Evolutionary conservation across 2,797 vertebrate genomes (phyloP), one percentile per base, ranked within the genome.

Genomic region (Orientallactaga sibirica): DNA sequence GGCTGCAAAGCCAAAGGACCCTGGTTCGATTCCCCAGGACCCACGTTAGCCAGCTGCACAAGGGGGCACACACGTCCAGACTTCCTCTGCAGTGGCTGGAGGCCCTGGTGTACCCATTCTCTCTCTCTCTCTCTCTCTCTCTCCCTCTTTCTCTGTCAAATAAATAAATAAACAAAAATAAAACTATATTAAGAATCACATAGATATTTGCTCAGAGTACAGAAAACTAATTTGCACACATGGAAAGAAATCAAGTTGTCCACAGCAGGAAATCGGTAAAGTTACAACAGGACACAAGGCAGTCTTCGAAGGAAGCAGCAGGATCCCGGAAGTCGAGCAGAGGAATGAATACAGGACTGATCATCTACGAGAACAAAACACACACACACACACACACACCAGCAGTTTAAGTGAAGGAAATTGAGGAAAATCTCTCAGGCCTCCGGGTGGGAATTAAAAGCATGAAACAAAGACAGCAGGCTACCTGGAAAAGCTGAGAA

Each of bases 361-460:
- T 55, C 25, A 86, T 41, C 24, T 43, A 52, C 22, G n/a, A 67
- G 55, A 41, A 86, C 67, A 94, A 89, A 3, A 70, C 75, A 7
- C 62, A 58, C 71, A 43, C 73, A 29, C 24, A 86, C 25, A 22
- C 6, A 81, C 19, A 14, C 73, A 82, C 25, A 62, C 43, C 55
- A 90, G 75, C 29, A 73, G 24, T 52, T 92, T 87, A 76, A 76
- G 43, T 91, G 67, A 90, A 24, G 24, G 48, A 86, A 86, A 89
- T 19, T 79, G 18, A n/a, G 14, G 20, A 90, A 87, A 73, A 88
- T 77, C 64, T 66, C 78, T 92, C 14, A 1, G 73, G 33, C 43
- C 90, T 25, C 25, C n/a, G 68, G 88, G 77, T 3, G 62, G 77
- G 78, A 92, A 94, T 88, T 80, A 80, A 92, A 58, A 25, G 27